Evolutionary conservation across 2,888 invertebrate genomes (phyloP), one percentile per base, ranked within the genome.

Genomic region (Phymatocera aterrima): DNA sequence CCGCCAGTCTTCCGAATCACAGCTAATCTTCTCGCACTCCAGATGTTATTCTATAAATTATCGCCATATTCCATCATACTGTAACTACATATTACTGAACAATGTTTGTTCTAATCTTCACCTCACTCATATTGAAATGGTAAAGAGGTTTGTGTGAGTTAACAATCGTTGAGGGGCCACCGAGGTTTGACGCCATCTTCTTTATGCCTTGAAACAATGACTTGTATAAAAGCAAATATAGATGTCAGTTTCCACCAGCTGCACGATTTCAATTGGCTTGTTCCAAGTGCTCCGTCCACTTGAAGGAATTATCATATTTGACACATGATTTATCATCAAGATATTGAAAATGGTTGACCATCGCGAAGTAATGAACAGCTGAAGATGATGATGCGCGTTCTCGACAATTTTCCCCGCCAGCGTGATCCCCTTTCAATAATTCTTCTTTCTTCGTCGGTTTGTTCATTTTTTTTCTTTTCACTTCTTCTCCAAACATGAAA

Each of bases 261-360:
- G 4, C 24, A 21, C 34, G 18, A 64, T 64, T 37, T 10, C 18
- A 64, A 64, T 64, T 64, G 61, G 37, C 37, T 64, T 37, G n/a
- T 10, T 3, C 18, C n/a, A n/a, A 37, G n/a, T 15, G n/a, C n/a
- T n/a, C n/a, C 64, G 64, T 34, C 8, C 37, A 37, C 37, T 37
- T 64, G n/a, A n/a, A n/a, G n/a, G n/a, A n/a, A n/a, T n/a, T n/a
- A n/a, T n/a, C 10, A 21, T n/a, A 64, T 64, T 6, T 64, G n/a
- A n/a, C n/a, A 18, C 64, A 64, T 64, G 37, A 64, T 37, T 37
- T 34, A 34, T 64, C 10, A 64, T 34, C 37, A n/a, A n/a, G 61
- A 61, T 34, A 31, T 51, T 61, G 2, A 31, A n/a, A 61, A 12
- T 37, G 37, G 37, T 10, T 15, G 8, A 64, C 37, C 18, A n/a